phyloP scores from a whole-genome alignment of 2,888 invertebrate species.

The Antitype chi region DNA sequence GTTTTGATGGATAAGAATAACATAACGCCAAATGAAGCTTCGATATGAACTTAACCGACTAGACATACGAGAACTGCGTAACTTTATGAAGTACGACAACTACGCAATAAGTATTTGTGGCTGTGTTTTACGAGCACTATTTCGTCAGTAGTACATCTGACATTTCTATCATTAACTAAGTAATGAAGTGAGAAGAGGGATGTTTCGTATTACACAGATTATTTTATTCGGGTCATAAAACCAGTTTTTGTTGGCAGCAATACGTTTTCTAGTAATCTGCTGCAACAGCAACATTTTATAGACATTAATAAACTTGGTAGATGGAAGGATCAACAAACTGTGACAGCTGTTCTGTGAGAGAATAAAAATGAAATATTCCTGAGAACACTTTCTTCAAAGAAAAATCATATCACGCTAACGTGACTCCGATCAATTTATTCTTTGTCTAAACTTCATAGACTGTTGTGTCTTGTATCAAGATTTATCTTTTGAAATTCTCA shows the following conservation, averaged over 20 bases:
- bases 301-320: slow-evolving; percentile 32
- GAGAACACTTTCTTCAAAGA: slow-evolving; percentile 29
- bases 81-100: slow-evolving; percentile 35
- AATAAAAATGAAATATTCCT: slow-evolving; percentile 33
- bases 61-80: slow-evolving; percentile 19
- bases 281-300: slow-evolving; percentile 36
- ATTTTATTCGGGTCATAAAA: slow-evolving; percentile 54
- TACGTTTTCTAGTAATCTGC: slow-evolving; percentile 20
- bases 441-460: slow-evolving; percentile 11
- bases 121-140: slow-evolving; percentile 39
- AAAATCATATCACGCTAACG: slow-evolving; percentile 14
- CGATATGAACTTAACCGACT: background rate
- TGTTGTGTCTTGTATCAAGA: slow-evolving; percentile 14
- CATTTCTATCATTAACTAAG: slow-evolving; percentile 43
- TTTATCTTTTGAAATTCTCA: slow-evolving; percentile 17
- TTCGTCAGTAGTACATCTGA: slow-evolving; percentile 17
- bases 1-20: slow-evolving; percentile 12
- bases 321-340: slow-evolving; percentile 27
- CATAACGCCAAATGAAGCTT: slow-evolving; percentile 4
- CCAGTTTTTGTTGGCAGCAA: slow-evolving; percentile 41
- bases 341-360: slow-evolving; percentile 21
- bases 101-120: slow-evolving; percentile 29
- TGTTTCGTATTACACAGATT: slow-evolving; percentile 42
- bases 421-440: slow-evolving; percentile 25
- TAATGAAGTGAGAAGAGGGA: slow-evolving; percentile 41